A percentile compares a stretch with the other conserved stretches of the same genome.
phyloP scores from a whole-genome alignment of 53 echinoderm and acorn worm genomes.

The Apostichopus leukothele region DNA sequence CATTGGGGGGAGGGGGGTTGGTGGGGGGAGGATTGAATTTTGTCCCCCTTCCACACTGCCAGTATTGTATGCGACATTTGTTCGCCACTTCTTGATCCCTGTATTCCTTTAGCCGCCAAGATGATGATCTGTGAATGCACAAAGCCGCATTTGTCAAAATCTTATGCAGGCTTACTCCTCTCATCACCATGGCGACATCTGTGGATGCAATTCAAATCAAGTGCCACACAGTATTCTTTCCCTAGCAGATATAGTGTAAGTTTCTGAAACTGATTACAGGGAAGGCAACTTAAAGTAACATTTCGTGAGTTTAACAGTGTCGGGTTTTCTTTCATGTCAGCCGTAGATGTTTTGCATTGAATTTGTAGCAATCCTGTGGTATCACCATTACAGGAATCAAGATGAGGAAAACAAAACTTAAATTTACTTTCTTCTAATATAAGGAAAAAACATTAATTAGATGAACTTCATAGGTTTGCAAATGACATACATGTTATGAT shows the following conservation, averaged over 20 bases:
- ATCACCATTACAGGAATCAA: no score
- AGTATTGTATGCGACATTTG: not conserved
- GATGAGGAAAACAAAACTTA: no score
- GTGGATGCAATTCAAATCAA: conserved; percentile 46
- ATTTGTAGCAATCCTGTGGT: no score
- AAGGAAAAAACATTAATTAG: no score
- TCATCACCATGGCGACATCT: conserved; percentile 35
- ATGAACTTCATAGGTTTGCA: no score
- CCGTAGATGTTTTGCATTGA: no score
- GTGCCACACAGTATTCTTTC: conserved; percentile 31
- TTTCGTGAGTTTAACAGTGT: not conserved
- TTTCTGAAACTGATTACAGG: conserved; percentile 44
- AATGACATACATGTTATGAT: no score
- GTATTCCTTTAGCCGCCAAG: conserved; percentile 2
- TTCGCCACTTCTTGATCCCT: not conserved
- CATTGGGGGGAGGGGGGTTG: no score
- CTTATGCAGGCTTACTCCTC: conserved; percentile 39
- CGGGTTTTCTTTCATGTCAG: not conserved
- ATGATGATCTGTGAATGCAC: conserved; percentile 18
- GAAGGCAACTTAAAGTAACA: conserved; percentile 29
- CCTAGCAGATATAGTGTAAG: conserved; percentile 37
- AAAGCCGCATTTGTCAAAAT: conserved; percentile 33
- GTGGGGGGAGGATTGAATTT: no score
- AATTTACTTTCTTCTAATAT: no score
- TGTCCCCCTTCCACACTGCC: not conserved